Conservation (phyloP, 1,140 invertebrate species). For the Aphaenogaster floridana region DNA sequence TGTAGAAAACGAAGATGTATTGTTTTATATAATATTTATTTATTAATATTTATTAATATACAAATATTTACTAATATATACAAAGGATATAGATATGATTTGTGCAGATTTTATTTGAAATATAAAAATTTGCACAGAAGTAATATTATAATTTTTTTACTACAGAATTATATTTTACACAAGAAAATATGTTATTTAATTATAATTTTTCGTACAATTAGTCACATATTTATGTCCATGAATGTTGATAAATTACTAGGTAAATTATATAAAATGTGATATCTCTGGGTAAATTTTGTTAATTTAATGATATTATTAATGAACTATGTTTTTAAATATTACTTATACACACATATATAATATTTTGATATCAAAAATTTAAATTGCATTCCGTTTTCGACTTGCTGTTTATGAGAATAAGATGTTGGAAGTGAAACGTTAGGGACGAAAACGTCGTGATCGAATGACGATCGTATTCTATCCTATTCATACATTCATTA, state of each 20-base stretch:
- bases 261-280: slow-evolving; percentile 18
- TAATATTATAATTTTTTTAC: neutral
- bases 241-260: slow-evolving; percentile 23
- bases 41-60: no score
- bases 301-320: neutral
- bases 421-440: slow-evolving; percentile 64
- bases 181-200: neutral
- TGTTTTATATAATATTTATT: slow-evolving; percentile 17
- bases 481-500: slow-evolving; percentile 73
- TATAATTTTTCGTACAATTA: neutral
- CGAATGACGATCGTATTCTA: slow-evolving; percentile 68
- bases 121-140: neutral
- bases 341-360: neutral
- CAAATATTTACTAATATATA: no score
- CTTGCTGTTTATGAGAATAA: neutral
- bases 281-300: slow-evolving; percentile 1
- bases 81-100: neutral
- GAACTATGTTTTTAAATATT: neutral
- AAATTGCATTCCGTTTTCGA: neutral
- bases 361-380: neutral
- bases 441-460: slow-evolving; percentile 63
- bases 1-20: neutral
- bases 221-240: neutral
- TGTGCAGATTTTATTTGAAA: slow-evolving; percentile 18
- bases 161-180: neutral